Base-by-base conservation (phyloP, 2,888 invertebrate species). In the Eilema griseolum region DNA sequence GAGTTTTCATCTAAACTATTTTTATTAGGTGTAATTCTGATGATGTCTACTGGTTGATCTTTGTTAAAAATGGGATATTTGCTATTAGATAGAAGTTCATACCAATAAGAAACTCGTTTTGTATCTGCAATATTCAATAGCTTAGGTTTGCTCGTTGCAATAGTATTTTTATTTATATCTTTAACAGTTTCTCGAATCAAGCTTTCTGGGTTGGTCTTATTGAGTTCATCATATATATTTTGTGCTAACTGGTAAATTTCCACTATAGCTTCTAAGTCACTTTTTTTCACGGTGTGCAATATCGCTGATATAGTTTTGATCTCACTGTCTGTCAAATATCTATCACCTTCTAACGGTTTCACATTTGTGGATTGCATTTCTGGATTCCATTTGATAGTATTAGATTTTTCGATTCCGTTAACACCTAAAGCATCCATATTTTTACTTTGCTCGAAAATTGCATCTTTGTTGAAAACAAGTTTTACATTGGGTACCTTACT, bases 231-330 rank as follows among this genome's bases (percentile, higher is more conserved):
- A 66, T 92, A 93, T 75, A 95, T 90, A 66, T 95, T 93, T 86
- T 94, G 91, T 2, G 94, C 94, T 77, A 95, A 79, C 69, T 91
- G 92, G 65, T 95, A 95, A 70, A 95, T 89, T 73, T 95, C 95
- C 41, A 94, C 79, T 16, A 95, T 88, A 10, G 94, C 90, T 83
- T 95, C 92, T 66, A 95, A 82, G 73, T 95, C 95, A 72, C 93
- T 93, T 76, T 91, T 94, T 67, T 92, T 95, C 0, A 94, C 87
- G 2, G 87, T 87, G 10, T 92, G 90, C 8, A 95, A 81, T 67
- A 94, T 74, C 37, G 91, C 85, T 28, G 92, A 83, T 71, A 95
- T 89, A 0, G 86, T 80, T 76, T 88, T 88, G 16, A 95, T 93
- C 85, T 95, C 95, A 12, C 81, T 74, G 26, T 91, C 89, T 57